Base-by-base conservation (phyloP, 2,113 vertebrate genomes). In the Paedocypris sp. region DNA sequence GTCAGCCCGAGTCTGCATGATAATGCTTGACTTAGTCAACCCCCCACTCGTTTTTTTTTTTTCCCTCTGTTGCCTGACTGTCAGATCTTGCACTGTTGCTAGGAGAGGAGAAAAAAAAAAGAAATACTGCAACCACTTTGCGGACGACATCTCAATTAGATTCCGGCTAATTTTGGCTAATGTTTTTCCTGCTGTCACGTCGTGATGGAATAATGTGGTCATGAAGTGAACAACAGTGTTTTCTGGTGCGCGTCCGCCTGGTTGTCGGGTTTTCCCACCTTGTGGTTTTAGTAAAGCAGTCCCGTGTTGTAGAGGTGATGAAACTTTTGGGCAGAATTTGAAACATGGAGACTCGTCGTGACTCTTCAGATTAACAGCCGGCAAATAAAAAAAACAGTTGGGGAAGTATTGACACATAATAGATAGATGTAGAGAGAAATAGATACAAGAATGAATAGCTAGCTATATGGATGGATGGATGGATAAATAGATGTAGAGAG, bases 1-100 rank as follows among this genome's bases (percentile, higher is more conserved):
- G 12, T 22, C 29, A 19, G 12, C 11, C 18, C 6, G 13, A 20
- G 15, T 52, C 12, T 52, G 49, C 32, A 18, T n/a, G 1, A 10
- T 35, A 36, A 9, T 36, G 10, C 31, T 23, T n/a, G 1, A 6
- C 29, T 51, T 12, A 5, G 6, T 16, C 19, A 19, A 50, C 6
- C 22, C 43, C 42, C 43, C 3, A 8, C 33, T n/a, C 5, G n/a
- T 2, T 18, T 25, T 36, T 25, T 25, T n/a, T n/a, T n/a, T n/a
- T n/a, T n/a, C n/a, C n/a, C 9, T 12, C n/a, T 19, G 41, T 12
- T 46, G 56, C 56, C 31, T 29, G 18, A 29, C 48, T 46, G 61
- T 54, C 13, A 46, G 49, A 54, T 13, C 12, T 63, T n/a, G 15
- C 9, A 10, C 31, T 20, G 62, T 64, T 64, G 50, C 62, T 52